phyloP scores from a whole-genome alignment of 92 coral and sea anemone species.

The Nematostella vectensis region DNA sequence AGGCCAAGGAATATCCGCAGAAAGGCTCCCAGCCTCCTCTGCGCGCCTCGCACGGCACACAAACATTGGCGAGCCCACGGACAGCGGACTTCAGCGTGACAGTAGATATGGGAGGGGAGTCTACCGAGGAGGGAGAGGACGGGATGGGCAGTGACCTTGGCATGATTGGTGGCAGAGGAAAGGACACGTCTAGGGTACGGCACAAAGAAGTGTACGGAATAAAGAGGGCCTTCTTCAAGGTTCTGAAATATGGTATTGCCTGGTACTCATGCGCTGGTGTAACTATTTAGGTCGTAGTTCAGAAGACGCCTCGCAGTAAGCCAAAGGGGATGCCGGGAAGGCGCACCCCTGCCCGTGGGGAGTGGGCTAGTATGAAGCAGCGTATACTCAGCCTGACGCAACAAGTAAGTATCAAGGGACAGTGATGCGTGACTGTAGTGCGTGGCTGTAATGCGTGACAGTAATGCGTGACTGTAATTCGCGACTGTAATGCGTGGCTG shows the following conservation, averaged over 20 bases:
- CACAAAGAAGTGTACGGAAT: no score
- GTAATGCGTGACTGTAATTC: no score
- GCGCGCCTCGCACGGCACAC: slow-evolving; percentile 46
- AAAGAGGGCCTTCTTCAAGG: no score
- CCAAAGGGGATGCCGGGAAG: slow-evolving; percentile 14
- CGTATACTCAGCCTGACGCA: slow-evolving; percentile 87
- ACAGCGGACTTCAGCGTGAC: slow-evolving; percentile 61
- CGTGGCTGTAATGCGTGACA: no score
- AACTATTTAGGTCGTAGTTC: no score
- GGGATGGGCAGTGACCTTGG: slow-evolving; percentile 32
- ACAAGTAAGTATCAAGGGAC: no score
- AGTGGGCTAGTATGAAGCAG: slow-evolving; percentile 89
- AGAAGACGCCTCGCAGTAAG: slow-evolving; percentile 56
- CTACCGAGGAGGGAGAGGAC: slow-evolving; percentile 46
- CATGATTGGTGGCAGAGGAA: slow-evolving; percentile 12
- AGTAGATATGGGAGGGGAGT: slow-evolving; percentile 47
- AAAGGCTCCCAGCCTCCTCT: slow-evolving; percentile 6
- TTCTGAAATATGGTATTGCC: no score
- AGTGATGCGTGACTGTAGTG: no score
- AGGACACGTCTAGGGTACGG: no score
- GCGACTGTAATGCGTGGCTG: no score
- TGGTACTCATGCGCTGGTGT: no score
- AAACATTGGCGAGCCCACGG: slow-evolving; percentile 42
- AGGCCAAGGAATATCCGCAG: neutral
- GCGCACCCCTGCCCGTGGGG: slow-evolving; percentile 67